Base-by-base conservation (phyloP, 2,797 vertebrate genomes). In the Myripristis murdjan region DNA sequence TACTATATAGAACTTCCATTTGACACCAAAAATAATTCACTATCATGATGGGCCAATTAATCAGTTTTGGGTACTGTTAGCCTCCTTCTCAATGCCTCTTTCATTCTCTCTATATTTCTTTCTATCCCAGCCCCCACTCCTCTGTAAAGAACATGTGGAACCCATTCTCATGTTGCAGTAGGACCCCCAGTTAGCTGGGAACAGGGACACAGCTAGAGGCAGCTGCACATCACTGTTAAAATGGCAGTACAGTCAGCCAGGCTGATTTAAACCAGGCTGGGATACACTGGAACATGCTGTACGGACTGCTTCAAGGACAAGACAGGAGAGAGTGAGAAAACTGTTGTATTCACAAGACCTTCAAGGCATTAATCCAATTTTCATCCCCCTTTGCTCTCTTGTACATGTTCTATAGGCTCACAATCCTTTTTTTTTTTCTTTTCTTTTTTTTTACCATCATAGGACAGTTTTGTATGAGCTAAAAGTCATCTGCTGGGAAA, bases 141-240 rank as follows among this genome's bases (percentile, higher is more conserved):
- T 44, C 64, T 28, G 56, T 24, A 47, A 43, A 53, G 41, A 33
- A 91, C 92, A 95, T 82, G 80, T 91, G 91, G 89, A 90, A 92
- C 73, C 75, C 55, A 91, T 93, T 91, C 80, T 72, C 65, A 64
- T 64, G 49, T 70, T 83, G 64, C 57, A 46, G 46, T 57, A 22
- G 14, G 66, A 85, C 80, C 63, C 67, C 71, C 64, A 64, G 80
- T 80, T 76, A 73, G 75, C 75, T 80, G 79, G 81, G 71, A 89
- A 83, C 62, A 72, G 58, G 64, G 83, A 83, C 57, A 33, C 61
- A 73, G 63, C 48, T 58, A 64, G 28, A 84, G 37, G 73, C 82
- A 89, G 83, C 85, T 87, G 85, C 78, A 79, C 64, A 70, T 82
- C 70, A 24, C 68, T 57, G 73, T 79, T 63, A 72, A 73, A 87